A percentile compares a stretch with the other conserved stretches of the same genome.
Evolutionary conservation across 2,113 vertebrate species (phyloP).

Genomic region (Corythornis madagascariensis): DNA sequence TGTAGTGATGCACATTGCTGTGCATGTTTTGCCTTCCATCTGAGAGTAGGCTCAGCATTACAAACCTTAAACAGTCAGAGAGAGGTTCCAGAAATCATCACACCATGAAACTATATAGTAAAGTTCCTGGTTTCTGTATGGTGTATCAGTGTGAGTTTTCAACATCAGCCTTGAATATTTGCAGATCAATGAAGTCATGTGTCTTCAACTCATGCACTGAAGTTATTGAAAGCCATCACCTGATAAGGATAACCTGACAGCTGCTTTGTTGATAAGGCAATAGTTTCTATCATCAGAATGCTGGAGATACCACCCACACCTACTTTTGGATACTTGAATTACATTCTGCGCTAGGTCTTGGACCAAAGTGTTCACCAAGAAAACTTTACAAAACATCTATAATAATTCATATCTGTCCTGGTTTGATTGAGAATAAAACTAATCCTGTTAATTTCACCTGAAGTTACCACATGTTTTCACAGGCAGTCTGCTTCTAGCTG

Average conservation of each 20-base stretch:
- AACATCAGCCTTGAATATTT: not conserved
- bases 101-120: not conserved
- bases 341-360: not conserved
- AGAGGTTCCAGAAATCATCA: not conserved
- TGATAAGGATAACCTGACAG: not conserved
- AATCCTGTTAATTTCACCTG: too few species aligned
- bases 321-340: not conserved
- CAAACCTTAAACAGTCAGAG: not conserved
- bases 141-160: not conserved
- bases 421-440: too few species aligned
- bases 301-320: fast-evolving
- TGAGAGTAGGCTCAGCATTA: not conserved
- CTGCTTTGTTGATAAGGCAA: not conserved
- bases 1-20: not conserved
- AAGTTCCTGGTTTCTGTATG: not conserved
- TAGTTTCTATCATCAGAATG: not conserved
- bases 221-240: not conserved
- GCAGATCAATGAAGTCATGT: not conserved
- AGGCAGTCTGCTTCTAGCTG: too few species aligned
- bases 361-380: not conserved
- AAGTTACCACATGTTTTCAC: too few species aligned
- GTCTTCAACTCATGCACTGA: not conserved
- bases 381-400: not conserved
- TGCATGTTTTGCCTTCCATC: not conserved
- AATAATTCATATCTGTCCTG: not conserved